Conservation (phyloP, 2,113 vertebrate genomes). For the Lepisosteus osseus region DNA sequence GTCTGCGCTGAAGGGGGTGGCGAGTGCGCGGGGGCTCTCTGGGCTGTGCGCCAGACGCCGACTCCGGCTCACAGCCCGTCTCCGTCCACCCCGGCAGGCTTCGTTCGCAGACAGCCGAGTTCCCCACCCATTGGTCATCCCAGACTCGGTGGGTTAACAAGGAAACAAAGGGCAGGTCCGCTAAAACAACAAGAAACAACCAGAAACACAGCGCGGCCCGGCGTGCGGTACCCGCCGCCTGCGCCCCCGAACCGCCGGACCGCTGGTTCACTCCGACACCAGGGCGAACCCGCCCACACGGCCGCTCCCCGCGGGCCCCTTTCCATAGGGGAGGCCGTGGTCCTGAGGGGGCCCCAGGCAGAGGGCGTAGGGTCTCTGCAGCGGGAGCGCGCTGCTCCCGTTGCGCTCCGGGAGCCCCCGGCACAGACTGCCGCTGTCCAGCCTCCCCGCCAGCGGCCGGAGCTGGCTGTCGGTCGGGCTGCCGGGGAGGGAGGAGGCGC, state of each 20-base stretch:
- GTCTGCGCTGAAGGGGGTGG: too few relatives aligned
- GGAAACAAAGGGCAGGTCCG: too few relatives aligned
- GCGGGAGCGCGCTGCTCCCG: background rate
- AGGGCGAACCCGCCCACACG: slow-evolving; percentile 16
- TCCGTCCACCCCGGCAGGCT: too few relatives aligned
- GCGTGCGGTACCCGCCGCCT: background rate
- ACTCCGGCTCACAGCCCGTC: too few relatives aligned
- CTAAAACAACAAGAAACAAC: too few relatives aligned
- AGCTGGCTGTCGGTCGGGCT: slow-evolving; percentile 49
- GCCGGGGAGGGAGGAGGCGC: slow-evolving; percentile 59
- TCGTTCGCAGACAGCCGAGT: too few relatives aligned
- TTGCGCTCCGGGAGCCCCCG: slow-evolving; percentile 3
- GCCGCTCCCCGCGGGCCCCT: slow-evolving; percentile 4
- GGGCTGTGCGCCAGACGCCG: too few relatives aligned
- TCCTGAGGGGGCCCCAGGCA: slow-evolving; percentile 50
- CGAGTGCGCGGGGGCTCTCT: too few relatives aligned
- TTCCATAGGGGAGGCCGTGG: slow-evolving; percentile 36
- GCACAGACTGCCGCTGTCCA: slow-evolving; percentile 9
- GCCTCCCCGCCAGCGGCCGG: slow-evolving; percentile 24
- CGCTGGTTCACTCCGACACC: slow-evolving; percentile 26
- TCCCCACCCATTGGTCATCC: too few relatives aligned
- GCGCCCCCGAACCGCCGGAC: background rate
- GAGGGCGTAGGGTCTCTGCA: slow-evolving; percentile 19
- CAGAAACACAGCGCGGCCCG: too few relatives aligned
- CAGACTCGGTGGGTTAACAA: too few relatives aligned